Evolutionary conservation across 1,140 invertebrate genomes (phyloP), one percentile per base, ranked within the genome.

Genomic region (Pantala flavescens): DNA sequence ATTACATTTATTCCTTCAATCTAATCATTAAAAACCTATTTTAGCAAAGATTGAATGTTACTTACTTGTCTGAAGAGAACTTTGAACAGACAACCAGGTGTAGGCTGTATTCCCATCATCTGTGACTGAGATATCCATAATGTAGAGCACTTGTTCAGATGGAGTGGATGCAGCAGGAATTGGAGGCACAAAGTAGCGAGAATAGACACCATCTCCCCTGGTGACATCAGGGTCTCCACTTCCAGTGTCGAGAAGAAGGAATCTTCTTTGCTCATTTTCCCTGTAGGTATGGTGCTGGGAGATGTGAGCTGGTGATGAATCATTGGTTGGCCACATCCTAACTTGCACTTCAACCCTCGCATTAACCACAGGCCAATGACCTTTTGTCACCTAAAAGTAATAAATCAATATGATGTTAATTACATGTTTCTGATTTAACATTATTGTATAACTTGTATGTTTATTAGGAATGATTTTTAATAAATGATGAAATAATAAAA

Each of bases 151-250:
- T 23, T 70, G 42, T 19, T 19, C 24, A 21, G 42, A 43, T 11
- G 16, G 42, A n/a, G 19, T 21, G 10, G 23, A n/a, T 7, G n/a
- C 14, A 73, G 71, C 23, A 23, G 24, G 24, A 36, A 36, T 36
- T 36, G 28, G 28, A 10, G 28, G 2, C 24, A 75, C 43, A 24
- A 88, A 88, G 77, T 88, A 90, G 72, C 87, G 81, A 0, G 87
- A 87, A 79, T 90, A 91, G 19, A 90, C 82, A 19, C 90, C 89
- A 80, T 91, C 90, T 11, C 85, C 85, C 81, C 85, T 85, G 23
- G 85, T 87, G 14, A 90, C 83, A 81, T 91, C 90, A 3, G 88
- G 87, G 81, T 89, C 89, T 78, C 87, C 87, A 79, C 83, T 85
- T 23, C 88, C 88, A 75, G 85, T 86, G 80, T 90, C 88, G 42